Conservation (phyloP, 1,140 invertebrate species). For the Trichonephila inaurata region DNA sequence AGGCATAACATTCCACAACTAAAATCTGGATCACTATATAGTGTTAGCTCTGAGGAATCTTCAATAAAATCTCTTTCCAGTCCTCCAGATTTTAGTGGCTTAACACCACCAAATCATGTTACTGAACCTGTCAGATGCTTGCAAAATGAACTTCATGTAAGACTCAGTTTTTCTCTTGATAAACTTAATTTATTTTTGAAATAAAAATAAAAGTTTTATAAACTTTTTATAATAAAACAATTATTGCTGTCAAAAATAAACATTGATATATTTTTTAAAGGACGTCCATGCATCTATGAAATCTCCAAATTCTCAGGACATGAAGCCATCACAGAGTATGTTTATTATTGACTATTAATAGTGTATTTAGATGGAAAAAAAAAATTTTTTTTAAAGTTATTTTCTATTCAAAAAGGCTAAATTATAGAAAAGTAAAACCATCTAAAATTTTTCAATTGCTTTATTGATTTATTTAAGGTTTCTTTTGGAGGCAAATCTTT, state of each 20-base stretch:
- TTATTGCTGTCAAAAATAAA: neutral
- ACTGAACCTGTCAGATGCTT: conserved; percentile 82
- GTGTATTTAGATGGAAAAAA: neutral
- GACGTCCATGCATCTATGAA: conserved; percentile 43
- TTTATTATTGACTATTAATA: neutral
- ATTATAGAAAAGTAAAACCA: too few relatives aligned
- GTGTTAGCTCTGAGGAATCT: conserved; percentile 74
- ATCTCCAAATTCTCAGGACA: conserved; percentile 62
- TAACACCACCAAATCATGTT: conserved; percentile 80
- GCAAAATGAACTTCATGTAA: conserved; percentile 82
- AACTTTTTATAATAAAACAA: neutral
- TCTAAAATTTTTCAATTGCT: too few relatives aligned
- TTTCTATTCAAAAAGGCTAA: too few relatives aligned
- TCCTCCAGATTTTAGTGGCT: conserved; percentile 79
- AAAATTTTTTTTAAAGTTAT: neutral
- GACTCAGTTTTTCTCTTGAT: neutral
- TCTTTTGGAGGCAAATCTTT: too few relatives aligned
- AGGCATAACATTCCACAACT: conserved; percentile 63
- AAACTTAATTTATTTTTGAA: neutral
- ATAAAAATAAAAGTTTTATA: neutral
- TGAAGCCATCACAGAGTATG: conserved; percentile 65
- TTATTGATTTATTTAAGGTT: too few relatives aligned
- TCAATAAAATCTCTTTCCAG: conserved; percentile 79
- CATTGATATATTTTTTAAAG: conserved; percentile 18
- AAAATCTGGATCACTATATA: conserved; percentile 73